phyloP scores from a whole-genome alignment of 2,113 vertebrate genomes.

The Chiloscyllium plagiosum region DNA sequence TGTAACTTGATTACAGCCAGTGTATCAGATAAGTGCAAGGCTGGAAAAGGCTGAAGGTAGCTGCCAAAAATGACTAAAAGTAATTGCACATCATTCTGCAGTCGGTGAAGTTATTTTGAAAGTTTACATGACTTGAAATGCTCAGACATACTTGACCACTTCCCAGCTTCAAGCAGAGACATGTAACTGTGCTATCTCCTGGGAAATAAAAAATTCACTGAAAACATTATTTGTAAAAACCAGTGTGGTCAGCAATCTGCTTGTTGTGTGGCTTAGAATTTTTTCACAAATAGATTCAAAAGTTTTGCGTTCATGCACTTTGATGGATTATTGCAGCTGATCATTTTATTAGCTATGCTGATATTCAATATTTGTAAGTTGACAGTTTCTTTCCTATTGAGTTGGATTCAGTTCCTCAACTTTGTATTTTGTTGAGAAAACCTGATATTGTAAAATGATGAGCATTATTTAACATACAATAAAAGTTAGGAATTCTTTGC shows the following conservation, averaged over 20 bases:
- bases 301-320: not conserved
- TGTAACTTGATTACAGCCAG: conserved; percentile 28
- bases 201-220: conserved; percentile 30
- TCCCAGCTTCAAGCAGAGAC: conserved; percentile 13
- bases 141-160: conserved; percentile 14
- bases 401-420: not conserved
- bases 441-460: not conserved
- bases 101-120: conserved; percentile 28
- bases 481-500: not conserved
- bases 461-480: not conserved
- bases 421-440: not conserved
- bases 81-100: conserved; percentile 35
- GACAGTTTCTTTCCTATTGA: not conserved
- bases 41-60: conserved; percentile 29
- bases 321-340: not conserved
- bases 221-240: conserved; percentile 11
- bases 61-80: conserved; percentile 38
- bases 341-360: not conserved
- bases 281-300: not conserved
- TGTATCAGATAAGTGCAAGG: conserved; percentile 24
- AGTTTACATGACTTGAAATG: conserved; percentile 32
- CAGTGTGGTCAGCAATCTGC: conserved; percentile 6
- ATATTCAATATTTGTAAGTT: not conserved
- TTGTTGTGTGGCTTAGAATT: not conserved
- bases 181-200: conserved; percentile 31